phyloP scores from a whole-genome alignment of 2,113 vertebrate species.

The Empidonax traillii region DNA sequence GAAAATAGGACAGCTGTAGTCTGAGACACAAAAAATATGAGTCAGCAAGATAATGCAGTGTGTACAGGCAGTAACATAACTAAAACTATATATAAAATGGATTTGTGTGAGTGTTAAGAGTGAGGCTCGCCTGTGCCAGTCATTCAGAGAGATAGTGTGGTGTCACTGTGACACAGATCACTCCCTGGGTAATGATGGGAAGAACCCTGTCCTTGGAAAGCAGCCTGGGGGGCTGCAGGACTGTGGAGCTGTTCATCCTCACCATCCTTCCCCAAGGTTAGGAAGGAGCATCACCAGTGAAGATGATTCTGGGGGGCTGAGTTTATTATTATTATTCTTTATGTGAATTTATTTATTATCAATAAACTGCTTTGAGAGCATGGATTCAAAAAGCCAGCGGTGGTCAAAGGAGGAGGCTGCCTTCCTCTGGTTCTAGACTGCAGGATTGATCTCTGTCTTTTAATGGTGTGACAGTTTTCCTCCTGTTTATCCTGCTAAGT shows the following conservation, averaged over 20 bases:
- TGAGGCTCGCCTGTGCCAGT: not conserved
- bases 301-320: not conserved
- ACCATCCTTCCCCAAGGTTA: not conserved
- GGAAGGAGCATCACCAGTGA: not conserved
- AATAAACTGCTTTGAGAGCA: not conserved
- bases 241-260: fast-evolving
- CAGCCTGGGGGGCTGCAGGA: not conserved
- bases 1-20: not conserved
- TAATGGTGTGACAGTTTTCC: not conserved
- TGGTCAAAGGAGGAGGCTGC: not conserved
- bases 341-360: not conserved
- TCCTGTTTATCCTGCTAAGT: not conserved
- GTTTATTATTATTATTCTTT: not conserved
- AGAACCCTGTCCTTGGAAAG: not conserved
- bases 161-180: not conserved
- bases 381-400: not conserved
- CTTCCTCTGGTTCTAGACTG: not conserved
- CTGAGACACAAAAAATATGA: not conserved
- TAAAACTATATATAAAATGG: not conserved
- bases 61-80: not conserved
- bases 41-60: not conserved
- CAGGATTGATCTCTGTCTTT: not conserved
- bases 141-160: fast-evolving
- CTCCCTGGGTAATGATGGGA: not conserved
- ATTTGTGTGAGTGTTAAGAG: not conserved